phyloP scores from a whole-genome alignment of 1,140 invertebrate species.

The Neomicropteryx cornuta region DNA sequence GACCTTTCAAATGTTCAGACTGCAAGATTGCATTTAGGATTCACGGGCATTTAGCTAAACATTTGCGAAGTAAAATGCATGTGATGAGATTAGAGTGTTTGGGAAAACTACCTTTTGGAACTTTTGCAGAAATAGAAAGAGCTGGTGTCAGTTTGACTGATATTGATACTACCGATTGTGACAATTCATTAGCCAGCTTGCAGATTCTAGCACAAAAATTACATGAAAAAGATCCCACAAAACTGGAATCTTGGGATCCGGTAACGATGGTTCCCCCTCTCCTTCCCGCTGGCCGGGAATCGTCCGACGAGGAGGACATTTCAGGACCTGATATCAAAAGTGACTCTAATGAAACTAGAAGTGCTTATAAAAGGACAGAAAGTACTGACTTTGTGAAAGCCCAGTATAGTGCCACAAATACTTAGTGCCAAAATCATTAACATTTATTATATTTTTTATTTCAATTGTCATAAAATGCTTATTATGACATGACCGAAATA shows the following conservation, averaged over 20 bases:
- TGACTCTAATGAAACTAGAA: constrained; percentile 28
- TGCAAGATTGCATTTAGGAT: constrained; percentile 95
- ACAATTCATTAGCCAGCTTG: constrained; percentile 78
- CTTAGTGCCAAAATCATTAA: constrained; percentile 43
- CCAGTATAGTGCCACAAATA: constrained; percentile 44
- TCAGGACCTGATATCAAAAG: constrained; percentile 22
- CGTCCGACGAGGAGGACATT: constrained; percentile 34
- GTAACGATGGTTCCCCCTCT: constrained; percentile 16
- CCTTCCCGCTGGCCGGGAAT: constrained; percentile 23
- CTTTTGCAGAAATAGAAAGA: constrained; percentile 88
- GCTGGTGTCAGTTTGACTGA: constrained; percentile 83
- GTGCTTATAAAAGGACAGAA: constrained; percentile 29
- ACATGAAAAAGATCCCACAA: constrained; percentile 70
- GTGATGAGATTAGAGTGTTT: constrained; percentile 91
- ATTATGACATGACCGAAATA: background rate
- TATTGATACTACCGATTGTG: constrained; percentile 89
- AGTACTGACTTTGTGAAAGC: constrained; percentile 30
- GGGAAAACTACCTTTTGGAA: constrained; percentile 89
- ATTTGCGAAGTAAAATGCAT: constrained; percentile 93
- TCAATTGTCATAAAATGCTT: constrained; percentile 9
- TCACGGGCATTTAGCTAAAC: constrained; percentile 92
- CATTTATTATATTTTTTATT: constrained; percentile 10
- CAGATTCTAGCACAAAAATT: constrained; percentile 70
- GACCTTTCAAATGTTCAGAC: constrained; percentile 89
- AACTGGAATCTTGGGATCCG: constrained; percentile 51